Conservation (phyloP, 2,888 invertebrate genomes). For the Gisinianus flammeolus region DNA sequence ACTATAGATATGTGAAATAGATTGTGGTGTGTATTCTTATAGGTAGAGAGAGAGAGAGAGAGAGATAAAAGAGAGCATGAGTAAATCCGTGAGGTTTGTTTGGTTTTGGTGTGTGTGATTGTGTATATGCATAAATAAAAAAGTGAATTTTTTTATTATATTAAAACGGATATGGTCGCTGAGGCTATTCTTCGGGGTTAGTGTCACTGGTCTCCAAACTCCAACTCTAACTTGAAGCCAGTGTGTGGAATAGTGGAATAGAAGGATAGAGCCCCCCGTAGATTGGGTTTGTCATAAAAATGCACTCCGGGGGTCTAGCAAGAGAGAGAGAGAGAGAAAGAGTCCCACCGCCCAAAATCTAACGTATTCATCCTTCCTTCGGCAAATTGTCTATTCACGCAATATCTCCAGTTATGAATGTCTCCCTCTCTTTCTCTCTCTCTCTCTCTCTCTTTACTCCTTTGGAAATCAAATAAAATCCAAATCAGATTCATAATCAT, state of each 20-base stretch:
- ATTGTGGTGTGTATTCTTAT: background rate
- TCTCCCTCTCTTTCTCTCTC: slow-evolving; percentile 12
- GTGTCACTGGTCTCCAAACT: slow-evolving; percentile 33
- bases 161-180: slow-evolving; percentile 43
- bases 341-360: slow-evolving; percentile 41
- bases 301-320: slow-evolving; percentile 57
- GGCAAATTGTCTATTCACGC: slow-evolving; percentile 43
- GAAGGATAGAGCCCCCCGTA: slow-evolving; percentile 56
- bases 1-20: background rate
- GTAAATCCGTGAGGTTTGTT: too few relatives aligned
- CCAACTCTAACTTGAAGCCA: too few relatives aligned
- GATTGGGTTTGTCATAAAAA: slow-evolving; percentile 59
- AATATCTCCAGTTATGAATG: slow-evolving; percentile 38
- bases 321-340: slow-evolving; percentile 1
- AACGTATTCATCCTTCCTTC: slow-evolving; percentile 37
- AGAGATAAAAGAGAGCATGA: too few relatives aligned
- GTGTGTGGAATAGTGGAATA: too few relatives aligned
- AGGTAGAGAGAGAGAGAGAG: too few relatives aligned
- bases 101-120: too few relatives aligned
- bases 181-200: slow-evolving; percentile 45
- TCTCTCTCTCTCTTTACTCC: background rate
- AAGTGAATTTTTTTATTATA: slow-evolving; percentile 47
- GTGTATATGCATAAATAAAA: slow-evolving; percentile 38
- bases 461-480: slow-evolving; percentile 33
- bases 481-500: slow-evolving; percentile 40